phyloP scores from a whole-genome alignment of 2,113 vertebrate genomes.

The Tympanuchus pallidicinctus region DNA sequence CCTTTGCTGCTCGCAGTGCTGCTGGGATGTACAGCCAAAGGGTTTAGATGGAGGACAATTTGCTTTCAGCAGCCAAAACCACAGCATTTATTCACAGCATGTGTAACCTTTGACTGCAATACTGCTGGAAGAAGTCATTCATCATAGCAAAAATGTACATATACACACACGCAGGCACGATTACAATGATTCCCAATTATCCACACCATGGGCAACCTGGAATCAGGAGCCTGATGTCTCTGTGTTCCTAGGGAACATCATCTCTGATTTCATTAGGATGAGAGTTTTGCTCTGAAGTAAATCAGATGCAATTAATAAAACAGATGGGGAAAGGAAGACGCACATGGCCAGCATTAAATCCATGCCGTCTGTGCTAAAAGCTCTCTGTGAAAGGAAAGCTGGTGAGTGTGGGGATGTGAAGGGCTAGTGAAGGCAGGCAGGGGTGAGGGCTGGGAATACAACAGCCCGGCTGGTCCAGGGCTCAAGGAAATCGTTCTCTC shows the following conservation, averaged over 20 bases:
- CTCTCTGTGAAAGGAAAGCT: neutral
- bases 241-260: neutral
- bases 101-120: neutral
- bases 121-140: neutral
- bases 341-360: conserved; percentile 9
- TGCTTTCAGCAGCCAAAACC: neutral
- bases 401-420: neutral
- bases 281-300: conserved; percentile 11
- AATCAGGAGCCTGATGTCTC: neutral
- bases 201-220: neutral
- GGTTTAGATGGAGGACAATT: neutral
- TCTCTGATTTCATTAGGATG: neutral
- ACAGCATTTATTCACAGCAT: neutral
- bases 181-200: conserved; percentile 3
- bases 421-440: neutral
- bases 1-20: neutral
- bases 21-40: neutral
- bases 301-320: neutral
- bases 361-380: neutral
- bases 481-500: neutral
- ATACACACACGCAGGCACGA: neutral
- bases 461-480: neutral
- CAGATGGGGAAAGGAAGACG: conserved; percentile 34
- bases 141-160: neutral
- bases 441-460: neutral